Conservation (phyloP, 2,113 vertebrate species). For the Phalacrocorax pelagicus region DNA sequence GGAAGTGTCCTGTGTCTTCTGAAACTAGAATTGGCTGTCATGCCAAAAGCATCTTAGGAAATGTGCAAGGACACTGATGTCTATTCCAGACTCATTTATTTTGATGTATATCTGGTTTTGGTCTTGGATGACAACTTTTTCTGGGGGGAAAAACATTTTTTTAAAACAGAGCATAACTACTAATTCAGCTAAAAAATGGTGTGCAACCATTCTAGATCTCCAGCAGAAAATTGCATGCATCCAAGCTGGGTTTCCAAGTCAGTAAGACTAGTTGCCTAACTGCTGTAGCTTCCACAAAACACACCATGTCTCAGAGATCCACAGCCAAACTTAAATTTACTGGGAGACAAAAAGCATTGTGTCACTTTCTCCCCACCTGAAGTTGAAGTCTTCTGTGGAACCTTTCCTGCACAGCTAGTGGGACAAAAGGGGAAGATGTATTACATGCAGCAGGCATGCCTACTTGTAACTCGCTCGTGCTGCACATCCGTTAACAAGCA, state of each 20-base stretch:
- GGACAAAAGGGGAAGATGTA: not conserved
- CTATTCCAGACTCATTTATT: not conserved
- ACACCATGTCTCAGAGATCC: not conserved
- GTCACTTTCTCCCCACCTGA: not conserved
- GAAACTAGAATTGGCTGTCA: not conserved
- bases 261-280: not conserved
- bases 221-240: fast-evolving
- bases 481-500: not conserved
- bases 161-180: not conserved
- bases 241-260: not conserved
- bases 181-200: not conserved
- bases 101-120: not conserved
- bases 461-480: not conserved
- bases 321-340: not conserved
- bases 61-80: not conserved
- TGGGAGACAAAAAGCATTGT: not conserved
- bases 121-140: not conserved
- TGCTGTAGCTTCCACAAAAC: not conserved
- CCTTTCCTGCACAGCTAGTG: not conserved
- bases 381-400: not conserved
- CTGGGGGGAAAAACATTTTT: fast-evolving
- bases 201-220: not conserved
- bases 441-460: not conserved
- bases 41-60: not conserved
- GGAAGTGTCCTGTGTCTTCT: not conserved